Percentiles rank a stretch among this genome's conserved stretches.
Conservation (phyloP, 2,888 invertebrate species). For the Aphodius granarius region DNA sequence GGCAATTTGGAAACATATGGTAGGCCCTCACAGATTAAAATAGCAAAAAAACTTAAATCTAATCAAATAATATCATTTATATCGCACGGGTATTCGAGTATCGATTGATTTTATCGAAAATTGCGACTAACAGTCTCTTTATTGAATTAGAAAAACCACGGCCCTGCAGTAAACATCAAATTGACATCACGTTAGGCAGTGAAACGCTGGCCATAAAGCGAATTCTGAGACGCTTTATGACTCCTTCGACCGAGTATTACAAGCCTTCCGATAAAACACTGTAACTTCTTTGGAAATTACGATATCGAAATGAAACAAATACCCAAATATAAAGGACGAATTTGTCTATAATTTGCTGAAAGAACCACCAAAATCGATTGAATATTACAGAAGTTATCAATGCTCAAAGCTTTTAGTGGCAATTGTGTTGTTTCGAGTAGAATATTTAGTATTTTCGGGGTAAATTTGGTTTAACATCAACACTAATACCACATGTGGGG, state of each 20-base stretch:
- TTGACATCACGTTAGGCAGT: conserved; percentile 49
- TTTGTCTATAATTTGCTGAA: too few species aligned
- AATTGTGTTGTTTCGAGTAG: too few species aligned
- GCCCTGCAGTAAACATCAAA: conserved; percentile 51
- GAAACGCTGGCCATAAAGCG: conserved; percentile 50
- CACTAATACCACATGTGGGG: too few species aligned
- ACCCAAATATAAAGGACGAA: too few species aligned
- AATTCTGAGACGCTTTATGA: conserved; percentile 48
- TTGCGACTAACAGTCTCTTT: not conserved
- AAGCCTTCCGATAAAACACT: too few species aligned
- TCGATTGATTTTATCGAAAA: not conserved
- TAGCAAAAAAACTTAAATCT: not conserved
- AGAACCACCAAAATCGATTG: too few species aligned
- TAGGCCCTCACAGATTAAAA: not conserved
- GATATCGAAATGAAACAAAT: too few species aligned
- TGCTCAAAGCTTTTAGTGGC: too few species aligned
- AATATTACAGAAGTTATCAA: too few species aligned
- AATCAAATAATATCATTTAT: not conserved
- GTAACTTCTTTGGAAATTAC: too few species aligned
- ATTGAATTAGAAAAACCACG: conserved; percentile 35
- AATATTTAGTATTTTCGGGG: too few species aligned
- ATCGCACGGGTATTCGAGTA: not conserved
- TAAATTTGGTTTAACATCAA: too few species aligned
- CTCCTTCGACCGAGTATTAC: conserved; percentile 34
- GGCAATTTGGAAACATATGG: not conserved